These are phyloP conservation scores for Lasioglossum zephyrum DNA, from an alignment of 2,888 invertebrate genomes.

Conservation along the genomic window DNA sequence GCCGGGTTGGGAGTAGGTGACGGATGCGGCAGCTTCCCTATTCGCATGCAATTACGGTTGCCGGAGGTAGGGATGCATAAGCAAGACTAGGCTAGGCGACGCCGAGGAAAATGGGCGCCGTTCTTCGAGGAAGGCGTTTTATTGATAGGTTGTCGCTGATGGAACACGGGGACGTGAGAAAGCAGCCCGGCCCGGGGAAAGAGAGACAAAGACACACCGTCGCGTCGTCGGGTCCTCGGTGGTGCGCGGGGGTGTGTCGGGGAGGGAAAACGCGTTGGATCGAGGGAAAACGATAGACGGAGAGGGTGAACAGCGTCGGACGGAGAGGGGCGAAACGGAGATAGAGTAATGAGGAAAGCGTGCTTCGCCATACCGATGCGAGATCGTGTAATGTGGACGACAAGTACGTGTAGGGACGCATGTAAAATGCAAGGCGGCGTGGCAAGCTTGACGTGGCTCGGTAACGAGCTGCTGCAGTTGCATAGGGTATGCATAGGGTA, in stretches of 20 bases:
- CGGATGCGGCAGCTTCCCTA: slow-evolving; percentile 36
- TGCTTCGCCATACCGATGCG: slow-evolving; percentile 71
- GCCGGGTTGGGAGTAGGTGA: slow-evolving; percentile 15
- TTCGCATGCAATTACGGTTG: slow-evolving; percentile 55
- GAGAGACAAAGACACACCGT: slow-evolving; percentile 28
- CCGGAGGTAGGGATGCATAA: slow-evolving; percentile 6
- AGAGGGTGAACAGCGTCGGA: slow-evolving; percentile 35
- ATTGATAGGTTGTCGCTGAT: slow-evolving; percentile 69
- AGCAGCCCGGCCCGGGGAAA: slow-evolving; percentile 11
- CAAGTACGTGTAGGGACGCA: slow-evolving; percentile 71
- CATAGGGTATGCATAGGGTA: slow-evolving; percentile 68
- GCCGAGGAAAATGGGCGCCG: slow-evolving; percentile 55
- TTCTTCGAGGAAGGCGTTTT: slow-evolving; percentile 64
- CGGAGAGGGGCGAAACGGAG: slow-evolving; percentile 50
- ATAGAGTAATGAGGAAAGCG: slow-evolving; percentile 71
- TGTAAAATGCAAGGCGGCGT: slow-evolving; percentile 72
- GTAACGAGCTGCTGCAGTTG: slow-evolving; percentile 71
- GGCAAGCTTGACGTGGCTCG: slow-evolving; percentile 68
- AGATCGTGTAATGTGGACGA: slow-evolving; percentile 70
- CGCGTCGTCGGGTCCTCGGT: background rate
- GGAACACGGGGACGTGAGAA: slow-evolving; percentile 68
- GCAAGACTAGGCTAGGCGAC: slow-evolving; percentile 28
- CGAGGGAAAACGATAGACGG: slow-evolving; percentile 12
- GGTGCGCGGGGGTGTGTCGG: background rate
- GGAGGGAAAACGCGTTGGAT: slow-evolving; percentile 1